Evolutionary conservation across 2,888 invertebrate genomes (phyloP).

Genomic region (Chirona hameri): DNA sequence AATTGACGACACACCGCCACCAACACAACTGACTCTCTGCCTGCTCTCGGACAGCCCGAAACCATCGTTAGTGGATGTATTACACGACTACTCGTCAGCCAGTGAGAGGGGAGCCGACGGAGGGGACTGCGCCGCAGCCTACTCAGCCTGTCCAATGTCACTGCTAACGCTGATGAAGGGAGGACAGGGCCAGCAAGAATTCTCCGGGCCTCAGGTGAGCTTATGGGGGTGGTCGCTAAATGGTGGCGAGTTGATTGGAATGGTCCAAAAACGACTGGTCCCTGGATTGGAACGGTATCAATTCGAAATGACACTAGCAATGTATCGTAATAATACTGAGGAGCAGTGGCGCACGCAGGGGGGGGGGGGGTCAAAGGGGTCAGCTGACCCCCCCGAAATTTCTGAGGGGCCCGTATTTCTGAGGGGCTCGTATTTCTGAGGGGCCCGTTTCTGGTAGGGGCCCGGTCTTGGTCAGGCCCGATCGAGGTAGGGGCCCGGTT

Average conservation of each 20-base stretch:
- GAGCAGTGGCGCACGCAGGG: too few relatives aligned
- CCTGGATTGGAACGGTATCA: background rate
- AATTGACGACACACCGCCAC: background rate
- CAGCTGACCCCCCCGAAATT: too few relatives aligned
- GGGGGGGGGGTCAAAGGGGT: too few relatives aligned
- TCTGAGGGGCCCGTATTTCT: too few relatives aligned
- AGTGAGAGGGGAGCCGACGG: slow-evolving; percentile 29
- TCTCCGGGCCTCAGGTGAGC: background rate
- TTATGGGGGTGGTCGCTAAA: background rate
- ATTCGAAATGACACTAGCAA: background rate
- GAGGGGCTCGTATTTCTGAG: too few relatives aligned
- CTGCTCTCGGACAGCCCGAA: slow-evolving; percentile 28
- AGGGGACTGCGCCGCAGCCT: slow-evolving; percentile 26
- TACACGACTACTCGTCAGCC: slow-evolving; percentile 31
- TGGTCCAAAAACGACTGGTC: background rate
- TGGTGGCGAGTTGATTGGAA: background rate
- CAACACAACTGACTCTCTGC: background rate
- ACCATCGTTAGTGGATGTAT: slow-evolving; percentile 27
- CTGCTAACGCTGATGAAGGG: background rate
- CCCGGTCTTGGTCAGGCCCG: too few relatives aligned
- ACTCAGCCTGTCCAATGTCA: slow-evolving; percentile 32
- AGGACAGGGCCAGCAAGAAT: background rate
- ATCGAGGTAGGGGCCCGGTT: too few relatives aligned
- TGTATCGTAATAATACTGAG: too few relatives aligned
- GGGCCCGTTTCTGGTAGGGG: too few relatives aligned